These are phyloP conservation scores for Eunapius fragilis DNA, from an alignment of 37 sponge, comb jelly and placozoan species.

Conservation along the genomic window DNA sequence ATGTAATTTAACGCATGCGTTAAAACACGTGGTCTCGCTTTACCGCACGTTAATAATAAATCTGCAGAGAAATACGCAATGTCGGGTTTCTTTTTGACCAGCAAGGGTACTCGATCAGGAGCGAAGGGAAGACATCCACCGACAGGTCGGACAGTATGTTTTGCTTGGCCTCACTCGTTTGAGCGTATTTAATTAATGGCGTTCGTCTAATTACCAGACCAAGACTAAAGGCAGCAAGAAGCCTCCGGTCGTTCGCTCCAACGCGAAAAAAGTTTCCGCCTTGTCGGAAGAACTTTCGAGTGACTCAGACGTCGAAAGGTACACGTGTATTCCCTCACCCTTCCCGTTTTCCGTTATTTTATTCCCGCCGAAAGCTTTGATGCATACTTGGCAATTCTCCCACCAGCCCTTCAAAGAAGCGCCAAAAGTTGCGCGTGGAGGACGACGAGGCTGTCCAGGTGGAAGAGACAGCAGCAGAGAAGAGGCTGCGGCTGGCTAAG, in stretches of 20 bases:
- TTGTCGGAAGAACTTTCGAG: constrained; percentile 79
- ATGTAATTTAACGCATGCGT: constrained; percentile 46
- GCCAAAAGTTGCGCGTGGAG: not conserved
- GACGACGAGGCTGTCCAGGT: constrained; percentile 27
- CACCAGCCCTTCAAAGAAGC: not conserved
- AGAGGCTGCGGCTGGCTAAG: constrained; percentile 93
- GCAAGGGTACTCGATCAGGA: constrained; percentile 14
- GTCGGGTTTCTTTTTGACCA: constrained; percentile 73
- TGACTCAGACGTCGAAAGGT: constrained; percentile 69
- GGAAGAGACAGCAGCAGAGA: constrained; percentile 93
- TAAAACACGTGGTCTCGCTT: constrained; percentile 39
- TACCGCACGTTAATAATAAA: not conserved
- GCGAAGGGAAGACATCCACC: constrained; percentile 8
- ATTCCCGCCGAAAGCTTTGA: too few relatives aligned
- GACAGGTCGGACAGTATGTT: not conserved
- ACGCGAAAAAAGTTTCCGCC: not conserved
- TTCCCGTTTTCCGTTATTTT: not conserved
- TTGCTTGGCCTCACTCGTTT: not conserved
- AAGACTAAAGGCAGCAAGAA: not conserved
- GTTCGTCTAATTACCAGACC: not conserved
- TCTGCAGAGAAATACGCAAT: constrained; percentile 1
- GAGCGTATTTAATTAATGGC: not conserved
- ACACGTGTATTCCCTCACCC: not conserved
- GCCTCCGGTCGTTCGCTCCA: not conserved
- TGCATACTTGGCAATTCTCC: too few relatives aligned